Percentiles rank a stretch among this genome's conserved stretches.
Evolutionary conservation across 1,140 invertebrate species (phyloP).

Genomic region (Holcopasites calliopsidis): DNA sequence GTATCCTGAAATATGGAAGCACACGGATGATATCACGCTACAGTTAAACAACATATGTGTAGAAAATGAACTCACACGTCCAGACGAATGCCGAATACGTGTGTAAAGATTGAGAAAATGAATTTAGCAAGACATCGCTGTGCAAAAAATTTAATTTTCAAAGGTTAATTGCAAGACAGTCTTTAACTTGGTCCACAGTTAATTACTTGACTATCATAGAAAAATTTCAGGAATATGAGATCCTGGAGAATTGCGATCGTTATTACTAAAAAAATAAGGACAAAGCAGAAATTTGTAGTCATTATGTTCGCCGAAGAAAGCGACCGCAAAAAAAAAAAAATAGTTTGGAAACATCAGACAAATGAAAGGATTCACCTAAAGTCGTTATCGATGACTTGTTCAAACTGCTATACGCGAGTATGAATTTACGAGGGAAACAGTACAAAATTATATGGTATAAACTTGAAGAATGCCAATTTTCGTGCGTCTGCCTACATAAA

Average conservation of each 20-base stretch:
- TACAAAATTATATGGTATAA: constrained; percentile 17
- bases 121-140: too few relatives aligned
- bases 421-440: constrained; percentile 3
- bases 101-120: too few relatives aligned
- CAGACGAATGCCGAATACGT: too few relatives aligned
- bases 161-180: too few relatives aligned
- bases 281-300: background rate
- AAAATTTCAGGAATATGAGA: background rate
- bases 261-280: background rate
- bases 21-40: too few relatives aligned
- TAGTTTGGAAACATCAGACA: background rate
- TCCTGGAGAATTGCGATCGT: background rate
- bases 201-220: background rate
- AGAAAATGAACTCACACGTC: too few relatives aligned
- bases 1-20: too few relatives aligned
- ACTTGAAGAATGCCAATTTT: constrained; percentile 11
- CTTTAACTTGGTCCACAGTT: too few relatives aligned
- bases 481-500: background rate
- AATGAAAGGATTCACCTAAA: background rate
- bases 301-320: too few relatives aligned
- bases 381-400: background rate
- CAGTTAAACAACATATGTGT: too few relatives aligned
- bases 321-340: background rate
- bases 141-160: too few relatives aligned
- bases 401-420: background rate